Evolutionary conservation across 2,113 vertebrate species (phyloP).

Genomic region (Gambusia affinis): DNA sequence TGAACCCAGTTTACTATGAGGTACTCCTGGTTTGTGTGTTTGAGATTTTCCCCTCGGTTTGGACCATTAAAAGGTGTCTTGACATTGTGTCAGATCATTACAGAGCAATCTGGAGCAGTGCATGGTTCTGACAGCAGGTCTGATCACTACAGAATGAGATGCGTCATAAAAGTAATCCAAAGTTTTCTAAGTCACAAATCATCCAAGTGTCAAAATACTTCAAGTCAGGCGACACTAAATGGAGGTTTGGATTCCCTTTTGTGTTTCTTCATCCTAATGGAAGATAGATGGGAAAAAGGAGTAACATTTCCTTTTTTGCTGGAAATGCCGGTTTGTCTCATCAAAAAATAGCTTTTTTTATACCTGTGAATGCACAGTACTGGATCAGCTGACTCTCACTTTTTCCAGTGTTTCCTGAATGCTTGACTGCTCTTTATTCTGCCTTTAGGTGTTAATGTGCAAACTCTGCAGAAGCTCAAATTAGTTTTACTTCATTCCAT

Average conservation of each 20-base stretch:
- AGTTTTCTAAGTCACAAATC: no score
- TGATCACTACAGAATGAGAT: no score
- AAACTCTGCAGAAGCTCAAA: background rate
- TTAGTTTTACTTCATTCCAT: background rate
- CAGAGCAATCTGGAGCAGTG: no score
- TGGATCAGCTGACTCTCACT: background rate
- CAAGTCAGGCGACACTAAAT: no score
- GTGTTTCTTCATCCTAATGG: no score
- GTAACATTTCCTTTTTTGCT: background rate
- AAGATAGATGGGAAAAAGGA: no score
- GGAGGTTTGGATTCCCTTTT: no score
- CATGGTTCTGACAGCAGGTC: no score
- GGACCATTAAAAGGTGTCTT: slow-evolving; percentile 31
- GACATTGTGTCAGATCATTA: slow-evolving; percentile 36
- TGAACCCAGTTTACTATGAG: background rate
- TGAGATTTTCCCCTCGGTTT: slow-evolving; percentile 8
- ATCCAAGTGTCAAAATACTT: no score
- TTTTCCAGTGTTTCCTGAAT: background rate
- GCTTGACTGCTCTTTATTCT: background rate
- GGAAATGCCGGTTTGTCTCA: no score
- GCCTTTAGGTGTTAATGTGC: background rate
- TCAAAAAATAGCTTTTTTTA: no score
- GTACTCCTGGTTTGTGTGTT: slow-evolving; percentile 15
- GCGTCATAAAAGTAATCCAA: no score
- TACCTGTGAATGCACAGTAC: background rate